Evolutionary conservation across 2,113 vertebrate genomes (phyloP).

Genomic region (Anolis carolinensis): DNA sequence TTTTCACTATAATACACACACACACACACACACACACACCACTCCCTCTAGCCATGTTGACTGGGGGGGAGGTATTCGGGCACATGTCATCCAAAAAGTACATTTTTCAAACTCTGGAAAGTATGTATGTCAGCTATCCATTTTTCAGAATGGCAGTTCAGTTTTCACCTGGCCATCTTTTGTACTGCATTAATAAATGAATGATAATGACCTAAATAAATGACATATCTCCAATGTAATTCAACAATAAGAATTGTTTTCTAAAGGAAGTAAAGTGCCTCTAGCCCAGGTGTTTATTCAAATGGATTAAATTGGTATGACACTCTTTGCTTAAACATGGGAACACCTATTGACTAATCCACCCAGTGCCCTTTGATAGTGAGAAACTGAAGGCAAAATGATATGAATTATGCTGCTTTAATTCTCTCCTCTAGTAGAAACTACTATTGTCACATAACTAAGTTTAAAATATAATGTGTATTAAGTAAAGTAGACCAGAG

Average conservation of each 20-base stretch:
- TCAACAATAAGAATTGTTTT: not conserved
- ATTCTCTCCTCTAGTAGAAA: not conserved
- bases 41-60: too few relatives aligned
- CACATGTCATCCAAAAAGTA: not conserved
- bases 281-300: not conserved
- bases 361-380: not conserved
- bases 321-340: rapidly evolving
- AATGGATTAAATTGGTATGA: not conserved
- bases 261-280: constrained; percentile 23
- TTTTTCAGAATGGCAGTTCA: not conserved
- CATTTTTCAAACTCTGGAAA: not conserved
- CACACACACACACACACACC: too few relatives aligned
- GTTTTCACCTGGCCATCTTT: not conserved
- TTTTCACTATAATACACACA: too few relatives aligned
- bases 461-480: not conserved
- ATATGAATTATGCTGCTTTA: not conserved
- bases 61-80: not conserved
- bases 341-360: constrained; percentile 15
- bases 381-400: constrained; percentile 2
- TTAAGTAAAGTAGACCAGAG: not conserved
- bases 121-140: not conserved
- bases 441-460: rapidly evolving
- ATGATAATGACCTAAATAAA: not conserved
- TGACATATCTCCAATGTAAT: rapidly evolving
- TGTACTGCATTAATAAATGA: not conserved